A percentile compares a stretch with the other conserved stretches of the same genome.
phyloP scores from a whole-genome alignment of 1,140 invertebrate genomes.

The Bombus huntii region DNA sequence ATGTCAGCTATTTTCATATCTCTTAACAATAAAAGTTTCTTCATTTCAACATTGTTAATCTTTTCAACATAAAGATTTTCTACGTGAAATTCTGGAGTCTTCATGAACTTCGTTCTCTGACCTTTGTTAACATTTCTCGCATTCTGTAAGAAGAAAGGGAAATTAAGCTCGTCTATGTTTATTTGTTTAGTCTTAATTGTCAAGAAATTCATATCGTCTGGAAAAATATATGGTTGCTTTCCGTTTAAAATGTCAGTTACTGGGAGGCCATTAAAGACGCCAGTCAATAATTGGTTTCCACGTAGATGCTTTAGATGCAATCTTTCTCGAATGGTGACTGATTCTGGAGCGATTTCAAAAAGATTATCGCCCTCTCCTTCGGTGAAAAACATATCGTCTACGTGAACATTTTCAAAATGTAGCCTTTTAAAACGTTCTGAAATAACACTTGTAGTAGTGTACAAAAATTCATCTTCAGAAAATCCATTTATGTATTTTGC shows the following conservation, averaged over 20 bases:
- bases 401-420: slow-evolving; percentile 60
- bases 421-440: slow-evolving; percentile 49
- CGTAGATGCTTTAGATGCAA: slow-evolving; percentile 56
- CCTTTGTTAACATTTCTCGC: slow-evolving; percentile 20
- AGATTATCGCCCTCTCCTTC: slow-evolving; percentile 16
- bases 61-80: slow-evolving; percentile 47
- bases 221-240: slow-evolving; percentile 22
- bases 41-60: slow-evolving; percentile 36
- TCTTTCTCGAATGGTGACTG: slow-evolving; percentile 27
- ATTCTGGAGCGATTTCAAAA: slow-evolving; percentile 42
- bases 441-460: slow-evolving; percentile 55
- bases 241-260: slow-evolving; percentile 55
- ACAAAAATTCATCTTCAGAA: slow-evolving; percentile 65
- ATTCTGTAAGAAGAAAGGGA: slow-evolving; percentile 27
- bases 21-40: neutral
- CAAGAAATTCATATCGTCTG: slow-evolving; percentile 8
- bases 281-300: slow-evolving; percentile 49
- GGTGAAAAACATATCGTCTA: slow-evolving; percentile 40
- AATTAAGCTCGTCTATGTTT: slow-evolving; percentile 44
- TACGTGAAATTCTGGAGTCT: slow-evolving; percentile 47
- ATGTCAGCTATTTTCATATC: neutral
- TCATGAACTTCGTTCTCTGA: slow-evolving; percentile 21
- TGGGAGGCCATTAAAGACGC: slow-evolving; percentile 62
- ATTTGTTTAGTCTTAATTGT: slow-evolving; percentile 32
- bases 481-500: slow-evolving; percentile 66